phyloP scores from a whole-genome alignment of 2,113 vertebrate species.

The Salvelinus sp. region DNA sequence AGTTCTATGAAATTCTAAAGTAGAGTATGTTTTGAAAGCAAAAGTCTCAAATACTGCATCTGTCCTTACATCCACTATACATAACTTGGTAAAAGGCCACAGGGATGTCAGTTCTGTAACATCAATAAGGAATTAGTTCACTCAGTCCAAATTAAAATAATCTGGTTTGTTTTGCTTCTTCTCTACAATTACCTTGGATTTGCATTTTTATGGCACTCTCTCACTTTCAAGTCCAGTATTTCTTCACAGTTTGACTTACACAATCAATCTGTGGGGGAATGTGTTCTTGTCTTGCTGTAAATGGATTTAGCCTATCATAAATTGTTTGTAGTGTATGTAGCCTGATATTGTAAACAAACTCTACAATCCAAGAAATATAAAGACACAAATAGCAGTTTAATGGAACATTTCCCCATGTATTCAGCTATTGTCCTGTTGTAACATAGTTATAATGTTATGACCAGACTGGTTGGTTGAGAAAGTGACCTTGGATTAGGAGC shows the following conservation, averaged over 20 bases:
- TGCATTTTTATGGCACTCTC: constrained; percentile 8
- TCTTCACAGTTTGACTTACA: too few relatives aligned
- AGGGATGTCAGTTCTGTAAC: neutral
- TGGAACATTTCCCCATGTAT: too few relatives aligned
- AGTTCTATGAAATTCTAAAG: neutral
- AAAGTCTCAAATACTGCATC: too few relatives aligned
- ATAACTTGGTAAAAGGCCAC: neutral
- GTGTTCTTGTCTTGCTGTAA: constrained; percentile 12
- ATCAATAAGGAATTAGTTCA: neutral
- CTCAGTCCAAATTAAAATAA: neutral
- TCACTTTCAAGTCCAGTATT: constrained; percentile 25
- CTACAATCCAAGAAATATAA: neutral
- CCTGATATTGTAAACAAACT: neutral
- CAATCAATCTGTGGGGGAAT: too few relatives aligned
- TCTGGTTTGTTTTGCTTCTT: constrained; percentile 18
- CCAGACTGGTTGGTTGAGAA: neutral
- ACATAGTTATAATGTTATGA: neutral
- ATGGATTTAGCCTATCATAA: constrained; percentile 10
- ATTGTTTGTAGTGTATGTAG: neutral
- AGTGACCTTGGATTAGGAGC: neutral
- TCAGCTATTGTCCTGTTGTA: neutral
- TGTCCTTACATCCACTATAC: neutral
- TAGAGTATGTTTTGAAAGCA: too few relatives aligned
- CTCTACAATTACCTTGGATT: constrained; percentile 5
- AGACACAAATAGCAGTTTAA: too few relatives aligned